Percentiles rank a stretch among this genome's conserved stretches.
Evolutionary conservation across 2,113 vertebrate genomes (phyloP).

Genomic region (Physeter macrocephalus): DNA sequence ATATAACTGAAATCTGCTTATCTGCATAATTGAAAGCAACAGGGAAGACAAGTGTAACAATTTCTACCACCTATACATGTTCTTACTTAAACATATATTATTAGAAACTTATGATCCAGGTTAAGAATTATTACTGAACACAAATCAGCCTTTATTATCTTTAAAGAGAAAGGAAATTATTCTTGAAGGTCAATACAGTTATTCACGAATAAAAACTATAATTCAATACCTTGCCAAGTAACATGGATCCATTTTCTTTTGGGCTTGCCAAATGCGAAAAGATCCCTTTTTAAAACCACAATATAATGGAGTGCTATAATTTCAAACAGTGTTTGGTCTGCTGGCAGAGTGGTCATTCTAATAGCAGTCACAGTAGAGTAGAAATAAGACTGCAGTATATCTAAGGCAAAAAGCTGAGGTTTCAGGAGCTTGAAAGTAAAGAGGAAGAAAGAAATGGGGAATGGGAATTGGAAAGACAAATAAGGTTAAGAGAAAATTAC

Average conservation of each 20-base stretch:
- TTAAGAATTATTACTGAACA: conserved; percentile 46
- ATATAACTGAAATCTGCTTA: not conserved
- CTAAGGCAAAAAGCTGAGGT: conserved; percentile 59
- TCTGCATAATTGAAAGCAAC: conserved; percentile 49
- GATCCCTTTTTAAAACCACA: conserved; percentile 60
- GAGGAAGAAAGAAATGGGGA: conserved; percentile 60
- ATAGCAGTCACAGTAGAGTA: conserved; percentile 58
- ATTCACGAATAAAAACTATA: conserved; percentile 66
- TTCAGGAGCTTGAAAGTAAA: conserved; percentile 59
- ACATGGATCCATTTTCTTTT: conserved; percentile 65
- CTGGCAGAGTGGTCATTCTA: conserved; percentile 58
- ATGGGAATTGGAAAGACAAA: conserved; percentile 64
- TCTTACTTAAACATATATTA: conserved; percentile 44
- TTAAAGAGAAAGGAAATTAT: conserved; percentile 54
- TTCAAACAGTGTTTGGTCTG: conserved; percentile 62
- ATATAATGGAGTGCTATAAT: conserved; percentile 63
- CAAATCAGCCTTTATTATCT: conserved; percentile 31
- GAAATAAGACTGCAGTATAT: conserved; percentile 66
- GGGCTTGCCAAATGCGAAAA: conserved; percentile 65
- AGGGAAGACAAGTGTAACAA: not conserved
- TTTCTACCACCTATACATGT: conserved; percentile 26
- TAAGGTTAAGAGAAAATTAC: conserved; percentile 57
- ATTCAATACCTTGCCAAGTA: conserved; percentile 66
- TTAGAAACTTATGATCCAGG: conserved; percentile 35
- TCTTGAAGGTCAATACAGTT: conserved; percentile 62